Percentiles rank a stretch among this genome's conserved stretches.
These are phyloP conservation scores for Dreissena rostriformis DNA, from an alignment of 1,140 invertebrate species.

Conservation along the genomic window DNA sequence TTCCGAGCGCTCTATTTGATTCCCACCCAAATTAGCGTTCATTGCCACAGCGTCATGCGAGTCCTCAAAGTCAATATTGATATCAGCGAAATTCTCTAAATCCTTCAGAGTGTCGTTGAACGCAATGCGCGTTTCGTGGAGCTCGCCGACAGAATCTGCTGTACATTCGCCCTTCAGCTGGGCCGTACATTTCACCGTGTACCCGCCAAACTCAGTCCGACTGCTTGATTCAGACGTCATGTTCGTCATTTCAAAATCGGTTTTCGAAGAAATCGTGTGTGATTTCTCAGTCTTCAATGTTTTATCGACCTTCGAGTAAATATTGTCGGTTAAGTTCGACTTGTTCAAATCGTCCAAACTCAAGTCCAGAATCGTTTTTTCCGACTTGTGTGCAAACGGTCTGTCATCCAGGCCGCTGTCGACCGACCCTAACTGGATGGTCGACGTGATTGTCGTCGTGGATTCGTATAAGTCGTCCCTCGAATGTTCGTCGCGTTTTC, in stretches of 20 bases:
- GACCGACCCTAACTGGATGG: conserved; percentile 26
- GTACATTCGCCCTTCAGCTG: conserved; percentile 6
- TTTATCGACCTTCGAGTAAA: conserved; percentile 46
- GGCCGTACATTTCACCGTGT: conserved; percentile 32
- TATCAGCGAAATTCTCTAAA: conserved; percentile 14
- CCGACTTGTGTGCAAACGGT: neutral
- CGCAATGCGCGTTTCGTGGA: neutral
- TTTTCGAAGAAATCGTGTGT: neutral
- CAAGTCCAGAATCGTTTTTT: neutral
- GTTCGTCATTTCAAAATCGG: neutral
- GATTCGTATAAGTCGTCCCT: conserved; percentile 47
- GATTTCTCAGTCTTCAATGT: conserved; percentile 18
- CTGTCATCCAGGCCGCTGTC: conserved; percentile 27
- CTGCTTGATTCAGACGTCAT: neutral
- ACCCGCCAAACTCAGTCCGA: neutral
- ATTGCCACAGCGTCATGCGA: no score
- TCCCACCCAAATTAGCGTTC: neutral
- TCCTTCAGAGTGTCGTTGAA: conserved; percentile 27
- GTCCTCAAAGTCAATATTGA: conserved; percentile 3
- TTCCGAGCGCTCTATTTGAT: conserved; percentile 16
- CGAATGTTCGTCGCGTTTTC: neutral
- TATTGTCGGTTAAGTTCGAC: neutral
- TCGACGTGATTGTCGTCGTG: conserved; percentile 28
- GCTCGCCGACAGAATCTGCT: neutral
- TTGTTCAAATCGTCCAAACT: neutral